These are phyloP conservation scores for Triplophysa bombifrons DNA, from an alignment of 2,797 vertebrate genomes.

Conservation along the genomic window DNA sequence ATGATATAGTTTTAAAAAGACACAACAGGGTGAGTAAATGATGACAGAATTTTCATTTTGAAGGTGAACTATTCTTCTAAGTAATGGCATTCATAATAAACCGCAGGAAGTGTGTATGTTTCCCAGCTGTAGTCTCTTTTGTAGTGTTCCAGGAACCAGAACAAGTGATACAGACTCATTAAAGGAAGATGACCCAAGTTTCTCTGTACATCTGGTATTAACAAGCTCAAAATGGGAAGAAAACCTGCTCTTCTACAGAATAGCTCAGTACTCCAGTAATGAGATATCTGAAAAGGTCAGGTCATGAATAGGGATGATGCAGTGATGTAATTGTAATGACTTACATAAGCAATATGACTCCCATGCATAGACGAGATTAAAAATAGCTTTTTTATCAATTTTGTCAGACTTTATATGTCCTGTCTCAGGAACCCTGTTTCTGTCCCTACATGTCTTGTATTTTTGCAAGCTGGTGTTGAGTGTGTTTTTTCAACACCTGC, in stretches of 20 bases:
- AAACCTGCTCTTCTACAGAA: constrained; percentile 38
- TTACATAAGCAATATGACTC: constrained; percentile 14
- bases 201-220: constrained; percentile 19
- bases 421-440: not conserved
- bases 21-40: too few species aligned
- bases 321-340: constrained; percentile 8
- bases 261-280: constrained; percentile 16
- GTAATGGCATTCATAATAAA: not conserved
- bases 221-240: constrained; percentile 38
- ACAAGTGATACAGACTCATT: constrained; percentile 14
- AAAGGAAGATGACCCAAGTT: constrained; percentile 20
- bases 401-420: not conserved
- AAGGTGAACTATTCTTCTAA: not conserved
- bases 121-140: constrained; percentile 20
- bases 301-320: constrained; percentile 33
- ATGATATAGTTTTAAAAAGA: too few species aligned
- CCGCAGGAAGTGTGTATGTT: not conserved
- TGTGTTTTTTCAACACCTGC: not conserved
- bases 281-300: constrained; percentile 42
- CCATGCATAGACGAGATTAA: not conserved
- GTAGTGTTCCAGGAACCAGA: constrained; percentile 37
- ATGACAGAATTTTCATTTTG: not conserved
- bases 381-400: constrained; percentile 1
- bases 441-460: not conserved
- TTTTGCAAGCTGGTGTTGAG: not conserved